A percentile compares a stretch with the other conserved stretches of the same genome.
phyloP scores from a whole-genome alignment of 1,140 invertebrate species.

The Zaprionus davidi region DNA sequence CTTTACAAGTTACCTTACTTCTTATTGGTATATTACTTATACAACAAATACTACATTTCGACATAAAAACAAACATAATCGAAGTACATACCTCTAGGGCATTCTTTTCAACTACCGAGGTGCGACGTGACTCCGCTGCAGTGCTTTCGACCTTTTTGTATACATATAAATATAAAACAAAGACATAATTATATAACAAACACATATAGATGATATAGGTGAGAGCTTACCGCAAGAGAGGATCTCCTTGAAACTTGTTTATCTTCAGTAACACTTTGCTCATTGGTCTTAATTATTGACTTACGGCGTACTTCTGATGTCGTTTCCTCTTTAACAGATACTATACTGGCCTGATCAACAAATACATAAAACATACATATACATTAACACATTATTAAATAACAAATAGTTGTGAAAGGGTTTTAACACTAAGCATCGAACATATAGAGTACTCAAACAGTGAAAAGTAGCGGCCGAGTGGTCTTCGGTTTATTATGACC shows the following conservation, averaged over 20 bases:
- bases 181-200: not conserved
- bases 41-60: not conserved
- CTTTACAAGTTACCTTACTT: not conserved
- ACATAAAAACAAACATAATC: not conserved
- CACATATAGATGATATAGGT: not conserved
- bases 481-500: too few relatives aligned
- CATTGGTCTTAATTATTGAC: slow-evolving; percentile 54
- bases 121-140: slow-evolving; percentile 87
- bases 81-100: slow-evolving; percentile 85
- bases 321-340: slow-evolving; percentile 64
- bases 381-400: slow-evolving; percentile 16
- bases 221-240: slow-evolving; percentile 68
- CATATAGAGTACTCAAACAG: too few relatives aligned
- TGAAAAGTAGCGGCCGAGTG: too few relatives aligned
- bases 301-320: slow-evolving; percentile 63
- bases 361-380: not conserved
- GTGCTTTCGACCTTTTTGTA: slow-evolving; percentile 85
- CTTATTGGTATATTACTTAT: not conserved
- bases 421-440: too few relatives aligned
- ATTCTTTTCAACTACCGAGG: slow-evolving; percentile 87
- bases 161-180: not conserved
- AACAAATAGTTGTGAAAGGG: not conserved
- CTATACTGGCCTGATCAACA: slow-evolving; percentile 61
- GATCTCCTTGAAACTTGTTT: slow-evolving; percentile 63
- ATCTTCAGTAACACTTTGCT: slow-evolving; percentile 84